These are phyloP conservation scores for Crotophaga sulcirostris DNA, from an alignment of 2,113 vertebrate species.

Conservation along the genomic window DNA sequence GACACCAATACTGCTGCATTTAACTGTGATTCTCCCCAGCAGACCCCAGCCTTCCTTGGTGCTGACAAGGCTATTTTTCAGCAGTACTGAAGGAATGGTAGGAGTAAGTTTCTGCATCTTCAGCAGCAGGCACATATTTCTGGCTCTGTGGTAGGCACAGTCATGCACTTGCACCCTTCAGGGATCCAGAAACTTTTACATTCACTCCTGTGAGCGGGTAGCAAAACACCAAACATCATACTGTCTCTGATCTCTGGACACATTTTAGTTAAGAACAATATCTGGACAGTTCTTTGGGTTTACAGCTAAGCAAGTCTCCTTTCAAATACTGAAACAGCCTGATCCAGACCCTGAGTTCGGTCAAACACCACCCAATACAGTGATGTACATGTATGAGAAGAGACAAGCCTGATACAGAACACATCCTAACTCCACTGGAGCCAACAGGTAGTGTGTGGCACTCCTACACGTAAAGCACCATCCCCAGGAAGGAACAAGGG, in stretches of 20 bases:
- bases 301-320: neutral
- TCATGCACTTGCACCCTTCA: neutral
- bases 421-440: neutral
- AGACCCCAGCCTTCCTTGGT: neutral
- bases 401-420: neutral
- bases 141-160: neutral
- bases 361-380: neutral
- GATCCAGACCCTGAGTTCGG: neutral
- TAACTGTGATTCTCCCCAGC: neutral
- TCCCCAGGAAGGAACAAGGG: neutral
- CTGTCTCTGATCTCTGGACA: neutral
- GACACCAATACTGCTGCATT: neutral
- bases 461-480: fast-evolving
- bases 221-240: neutral
- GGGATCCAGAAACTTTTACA: neutral
- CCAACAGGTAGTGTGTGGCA: neutral
- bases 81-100: neutral
- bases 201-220: fast-evolving
- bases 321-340: neutral
- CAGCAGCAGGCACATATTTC: neutral
- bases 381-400: neutral
- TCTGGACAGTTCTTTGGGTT: neutral
- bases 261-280: neutral
- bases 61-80: neutral
- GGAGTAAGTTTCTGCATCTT: neutral